Evolutionary conservation across 2,113 vertebrate genomes (phyloP), one percentile per base, ranked within the genome.

Genomic region (Ginglymostoma cirratum): DNA sequence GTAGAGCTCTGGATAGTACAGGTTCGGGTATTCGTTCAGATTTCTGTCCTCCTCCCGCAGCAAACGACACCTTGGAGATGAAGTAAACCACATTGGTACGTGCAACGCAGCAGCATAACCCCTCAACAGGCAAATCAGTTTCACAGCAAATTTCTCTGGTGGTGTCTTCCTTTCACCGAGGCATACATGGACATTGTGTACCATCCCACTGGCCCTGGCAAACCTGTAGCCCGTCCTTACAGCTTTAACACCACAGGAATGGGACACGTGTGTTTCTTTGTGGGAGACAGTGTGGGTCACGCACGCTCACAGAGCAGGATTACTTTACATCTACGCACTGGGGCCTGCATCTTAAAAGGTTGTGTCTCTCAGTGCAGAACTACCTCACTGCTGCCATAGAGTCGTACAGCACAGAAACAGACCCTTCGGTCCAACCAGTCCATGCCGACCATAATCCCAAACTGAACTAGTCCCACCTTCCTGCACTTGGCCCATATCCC

Each of bases 1-100:
- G 96, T 98, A 98, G 14, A 98, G 96, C 90, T 98, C 98, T 38
- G 97, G 98, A 95, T 98, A 98, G 86, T 96, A 96, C 19, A 98
- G 95, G 2, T 96, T 96, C 8, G 98, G 98, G 96, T 98, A 98
- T 45, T 96, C 96, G 87, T 98, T 98, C 96, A 97, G 96, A 89
- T 96, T 95, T 95, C 97, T 97, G 96, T 98, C 98, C 93, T 97
- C 96, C 65, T 97, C 96, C 94, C 98, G 97, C 96, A 98, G 96
- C 96, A 96, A 96, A 10, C 96, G 97, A 96, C 97, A 98, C 97
- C 98, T 98, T 97, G 95, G 90, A 93, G 95, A 95, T 96, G 96
- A 96, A 96, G 2, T 2, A 95, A 65, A 24, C 85, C 17, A 96
- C 55, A 45, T 34, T 42, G 76, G 27, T 78, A 72, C 48, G 52